These are phyloP conservation scores for Limnephilus rhombicus DNA, from an alignment of 2,888 invertebrate genomes.

Conservation along the genomic window DNA sequence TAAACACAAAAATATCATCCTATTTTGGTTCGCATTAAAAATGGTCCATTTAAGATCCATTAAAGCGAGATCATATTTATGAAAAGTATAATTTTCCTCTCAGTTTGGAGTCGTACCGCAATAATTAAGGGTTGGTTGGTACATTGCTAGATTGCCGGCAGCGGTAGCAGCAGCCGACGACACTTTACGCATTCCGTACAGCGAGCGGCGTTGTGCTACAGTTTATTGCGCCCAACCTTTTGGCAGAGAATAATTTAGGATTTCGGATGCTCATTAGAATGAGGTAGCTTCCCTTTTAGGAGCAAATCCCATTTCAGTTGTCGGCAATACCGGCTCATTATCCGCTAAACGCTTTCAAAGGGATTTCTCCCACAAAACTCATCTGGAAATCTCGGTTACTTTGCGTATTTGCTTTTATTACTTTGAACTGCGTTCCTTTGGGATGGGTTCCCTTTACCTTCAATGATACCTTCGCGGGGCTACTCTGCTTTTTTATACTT, in stretches of 20 bases:
- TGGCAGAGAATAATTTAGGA: slow-evolving; percentile 31
- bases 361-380: slow-evolving; percentile 56
- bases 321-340: slow-evolving; percentile 51
- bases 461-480: background rate
- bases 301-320: slow-evolving; percentile 47
- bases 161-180: background rate
- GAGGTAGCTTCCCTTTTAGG: slow-evolving; percentile 44
- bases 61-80: background rate
- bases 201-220: background rate
- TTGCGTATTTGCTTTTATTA: slow-evolving; percentile 56
- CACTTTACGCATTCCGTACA: slow-evolving; percentile 3
- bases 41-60: background rate
- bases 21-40: background rate
- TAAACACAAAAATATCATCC: background rate
- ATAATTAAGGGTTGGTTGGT: background rate
- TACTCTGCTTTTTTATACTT: background rate
- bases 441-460: slow-evolving; percentile 18
- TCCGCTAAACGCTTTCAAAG: slow-evolving; percentile 58
- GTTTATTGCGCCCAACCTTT: slow-evolving; percentile 43
- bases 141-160: background rate
- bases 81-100: background rate
- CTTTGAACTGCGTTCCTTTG: slow-evolving; percentile 48
- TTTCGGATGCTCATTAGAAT: slow-evolving; percentile 49
- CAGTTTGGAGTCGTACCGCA: slow-evolving; percentile 3
- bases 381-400: slow-evolving; percentile 51